A percentile compares a stretch with the other conserved stretches of the same genome.
These are phyloP conservation scores for Cromileptes altivelis DNA, from an alignment of 2,113 vertebrate genomes.

Conservation along the genomic window DNA sequence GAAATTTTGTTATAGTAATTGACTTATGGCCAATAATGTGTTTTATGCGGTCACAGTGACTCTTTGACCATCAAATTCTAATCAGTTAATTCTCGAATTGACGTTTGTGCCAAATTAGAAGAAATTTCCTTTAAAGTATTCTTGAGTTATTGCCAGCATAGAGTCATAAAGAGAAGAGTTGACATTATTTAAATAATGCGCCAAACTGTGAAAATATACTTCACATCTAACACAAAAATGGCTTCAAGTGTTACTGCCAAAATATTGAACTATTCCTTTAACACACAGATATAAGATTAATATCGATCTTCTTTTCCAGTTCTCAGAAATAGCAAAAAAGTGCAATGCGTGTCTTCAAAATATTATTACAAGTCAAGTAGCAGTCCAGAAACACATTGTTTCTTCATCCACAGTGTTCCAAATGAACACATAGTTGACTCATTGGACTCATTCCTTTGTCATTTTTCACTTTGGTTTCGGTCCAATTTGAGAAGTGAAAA, in stretches of 20 bases:
- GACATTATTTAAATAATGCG: background rate
- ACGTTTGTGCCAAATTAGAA: too few species aligned
- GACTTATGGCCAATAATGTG: too few species aligned
- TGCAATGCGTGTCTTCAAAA: background rate
- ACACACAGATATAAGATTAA: background rate
- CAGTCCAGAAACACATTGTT: background rate
- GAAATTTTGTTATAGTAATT: too few species aligned
- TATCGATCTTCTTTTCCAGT: background rate
- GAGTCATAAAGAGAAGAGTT: too few species aligned
- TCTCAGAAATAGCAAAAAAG: background rate
- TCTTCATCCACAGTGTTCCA: conserved; percentile 3
- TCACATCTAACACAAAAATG: background rate
- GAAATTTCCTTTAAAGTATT: too few species aligned
- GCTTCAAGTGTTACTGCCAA: background rate
- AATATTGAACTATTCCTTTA: background rate
- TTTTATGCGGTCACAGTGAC: too few species aligned
- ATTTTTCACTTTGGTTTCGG: conserved; percentile 43
- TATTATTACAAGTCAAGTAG: background rate
- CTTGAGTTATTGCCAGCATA: too few species aligned
- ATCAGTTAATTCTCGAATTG: too few species aligned
- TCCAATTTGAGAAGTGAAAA: conserved; percentile 47
- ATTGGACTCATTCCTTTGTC: conserved; percentile 32
- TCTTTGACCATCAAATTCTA: too few species aligned
- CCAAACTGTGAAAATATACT: background rate
- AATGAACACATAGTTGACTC: conserved; percentile 4